phyloP scores from a whole-genome alignment of 1,140 invertebrate species.

The Sipha flava region DNA sequence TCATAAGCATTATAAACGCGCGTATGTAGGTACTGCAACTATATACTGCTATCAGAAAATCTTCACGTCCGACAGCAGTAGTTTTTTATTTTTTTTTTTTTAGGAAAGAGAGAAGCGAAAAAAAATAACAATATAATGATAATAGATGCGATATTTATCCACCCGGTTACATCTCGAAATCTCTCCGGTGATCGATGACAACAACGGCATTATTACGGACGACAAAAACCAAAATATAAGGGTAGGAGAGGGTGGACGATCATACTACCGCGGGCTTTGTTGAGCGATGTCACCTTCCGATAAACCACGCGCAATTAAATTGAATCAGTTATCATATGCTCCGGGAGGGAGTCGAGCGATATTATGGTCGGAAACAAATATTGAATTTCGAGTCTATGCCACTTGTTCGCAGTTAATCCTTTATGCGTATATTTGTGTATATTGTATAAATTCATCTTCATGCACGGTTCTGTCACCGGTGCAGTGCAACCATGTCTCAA shows the following conservation, averaged over 20 bases:
- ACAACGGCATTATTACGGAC: neutral
- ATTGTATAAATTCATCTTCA: neutral
- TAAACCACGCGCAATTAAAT: neutral
- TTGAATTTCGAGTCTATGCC: conserved; percentile 4
- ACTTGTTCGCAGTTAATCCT: neutral
- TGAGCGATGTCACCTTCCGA: neutral
- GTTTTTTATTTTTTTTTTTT: neutral
- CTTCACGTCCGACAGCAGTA: neutral
- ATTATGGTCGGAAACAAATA: neutral
- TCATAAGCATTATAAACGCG: too few species aligned
- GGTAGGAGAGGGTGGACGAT: neutral
- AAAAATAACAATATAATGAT: neutral
- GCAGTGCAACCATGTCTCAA: neutral
- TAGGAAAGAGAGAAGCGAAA: neutral
- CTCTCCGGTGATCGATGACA: neutral
- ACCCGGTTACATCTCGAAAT: neutral
- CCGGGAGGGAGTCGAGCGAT: neutral
- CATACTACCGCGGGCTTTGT: neutral
- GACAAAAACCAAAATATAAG: too few species aligned
- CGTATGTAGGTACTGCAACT: too few species aligned
- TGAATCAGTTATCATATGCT: neutral
- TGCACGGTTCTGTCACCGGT: neutral
- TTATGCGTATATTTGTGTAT: neutral
- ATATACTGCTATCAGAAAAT: conserved; percentile 1
- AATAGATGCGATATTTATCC: neutral